Conservation (phyloP, 1,140 invertebrate genomes). For the Trichonephila inaurata region DNA sequence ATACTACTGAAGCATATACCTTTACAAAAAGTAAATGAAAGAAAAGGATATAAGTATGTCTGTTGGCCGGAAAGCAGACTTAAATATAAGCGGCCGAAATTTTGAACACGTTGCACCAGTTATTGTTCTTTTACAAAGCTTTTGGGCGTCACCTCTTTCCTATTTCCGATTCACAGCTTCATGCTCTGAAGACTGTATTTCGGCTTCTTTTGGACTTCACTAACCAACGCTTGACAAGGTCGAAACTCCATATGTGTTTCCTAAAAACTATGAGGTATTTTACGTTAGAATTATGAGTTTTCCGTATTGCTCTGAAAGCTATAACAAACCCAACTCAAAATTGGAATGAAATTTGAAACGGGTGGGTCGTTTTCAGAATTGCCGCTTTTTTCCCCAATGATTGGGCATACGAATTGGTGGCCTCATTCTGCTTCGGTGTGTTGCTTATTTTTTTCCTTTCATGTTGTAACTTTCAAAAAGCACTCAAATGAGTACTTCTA, state of each 20-base stretch:
- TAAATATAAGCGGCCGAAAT: constrained; percentile 14
- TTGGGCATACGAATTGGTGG: not conserved
- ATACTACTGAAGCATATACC: not conserved
- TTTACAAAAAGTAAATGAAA: constrained; percentile 8
- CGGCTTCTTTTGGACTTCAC: constrained; percentile 27
- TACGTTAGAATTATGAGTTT: constrained; percentile 6
- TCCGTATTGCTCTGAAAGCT: not conserved
- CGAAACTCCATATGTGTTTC: not conserved
- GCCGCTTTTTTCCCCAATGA: not conserved
- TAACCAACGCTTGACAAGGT: not conserved
- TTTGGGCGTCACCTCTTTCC: constrained; percentile 53
- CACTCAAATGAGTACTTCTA: no score
- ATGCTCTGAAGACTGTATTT: constrained; percentile 44
- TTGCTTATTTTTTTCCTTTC: not conserved
- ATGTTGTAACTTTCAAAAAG: not conserved
- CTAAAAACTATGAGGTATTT: constrained; percentile 1
- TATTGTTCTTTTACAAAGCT: constrained; percentile 67
- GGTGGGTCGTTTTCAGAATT: not conserved
- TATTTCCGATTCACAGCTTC: constrained; percentile 43
- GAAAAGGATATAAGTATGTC: not conserved
- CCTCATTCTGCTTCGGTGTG: not conserved
- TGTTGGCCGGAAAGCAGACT: constrained; percentile 13
- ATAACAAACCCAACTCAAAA: not conserved
- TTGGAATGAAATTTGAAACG: not conserved
- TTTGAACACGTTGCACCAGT: constrained; percentile 33